Base-by-base conservation (phyloP, 2,888 invertebrate species). In the Conops quadrifasciatus region DNA sequence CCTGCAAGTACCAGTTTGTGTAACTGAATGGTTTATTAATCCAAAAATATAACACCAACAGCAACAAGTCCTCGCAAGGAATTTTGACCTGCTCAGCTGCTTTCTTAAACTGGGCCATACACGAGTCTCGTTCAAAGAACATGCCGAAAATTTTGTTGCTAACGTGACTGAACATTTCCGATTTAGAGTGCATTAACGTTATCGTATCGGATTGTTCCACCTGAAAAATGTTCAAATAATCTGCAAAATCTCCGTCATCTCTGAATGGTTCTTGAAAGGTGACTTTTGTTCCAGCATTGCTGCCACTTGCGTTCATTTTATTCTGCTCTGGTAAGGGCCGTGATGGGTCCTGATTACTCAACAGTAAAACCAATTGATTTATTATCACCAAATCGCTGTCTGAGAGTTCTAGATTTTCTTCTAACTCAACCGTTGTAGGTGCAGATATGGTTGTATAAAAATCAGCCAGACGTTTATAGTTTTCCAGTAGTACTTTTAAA, bases 41-140 rank as follows among this genome's bases (percentile, higher is more conserved):
- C 90, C 94, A 90, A 80, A 91, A 93, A 77, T 88, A 87, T 67
- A 94, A 88, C n/a, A 92, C 85, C 71, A 94, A 87, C 76, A 90
- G 89, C 75, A 95, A 88, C 36, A 95, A 87, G 80, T 92, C 91
- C 78, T 89, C 89, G 51, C 91, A 79, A 1, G 80, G 78, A 66
- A 86, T 79, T 36, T 75, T 73, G 0, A 81, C 78, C 21, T 78
- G 65, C 19, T 70, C 51, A 2, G 79, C 80, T 73, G 80, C 78
- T 36, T 75, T 49, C 60, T 81, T 81, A 49, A 86, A 84, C 63
- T 84, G 80, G 65, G 87, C 87, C 45, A 89, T 80, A 64, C 79
- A 79, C 36, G 89, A 81, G 0, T 80, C 80, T n/a, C 82, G 81
- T 1, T 80, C 75, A 65, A 85, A 81, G 73, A 81, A 84, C 26